Evolutionary conservation across 2,797 vertebrate species (phyloP), one percentile per base, ranked within the genome.

Genomic region (Mormyrus proboscirostris): DNA sequence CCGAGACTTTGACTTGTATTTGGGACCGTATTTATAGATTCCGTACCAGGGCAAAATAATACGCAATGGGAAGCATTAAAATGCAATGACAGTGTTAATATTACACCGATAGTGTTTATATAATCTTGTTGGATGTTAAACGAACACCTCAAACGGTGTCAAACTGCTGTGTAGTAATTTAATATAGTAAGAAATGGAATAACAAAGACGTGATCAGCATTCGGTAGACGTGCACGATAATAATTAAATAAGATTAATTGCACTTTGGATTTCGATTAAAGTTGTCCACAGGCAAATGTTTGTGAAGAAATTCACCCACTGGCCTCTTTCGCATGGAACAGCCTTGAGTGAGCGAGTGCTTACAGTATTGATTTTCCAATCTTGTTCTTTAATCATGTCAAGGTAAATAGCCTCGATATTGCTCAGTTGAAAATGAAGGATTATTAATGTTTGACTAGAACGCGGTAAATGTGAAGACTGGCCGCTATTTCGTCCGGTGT

Each of bases 401-500:
- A 90, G 89, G 79, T 90, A 84, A 94, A 93, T 90, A 92, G 19
- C 89, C 90, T 90, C 89, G 90, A 92, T 93, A 91, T 92, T 91
- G 89, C 90, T 89, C 90, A 89, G 89, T 53, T 94, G 84, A 82
- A 93, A 94, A 94, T 89, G 85, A 90, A 49, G 91, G 92, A 91
- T 92, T 92, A 95, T 95, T 93, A 95, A 95, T 95, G 94, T 95
- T 92, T 95, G 95, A 96, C 95, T 92, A 89, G 88, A 44, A 83
- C 41, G n/a, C 14, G 73, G 4, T 29, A 25, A 86, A 55, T 51
- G 53, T 25, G 51, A 49, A 87, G 84, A 89, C 85, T 79, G 62
- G 29, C 82, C 29, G 55, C 47, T 53, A 59, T 86, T 69, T 59
- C 84, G 25, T 2, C 19, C 8, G 19, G 47, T n/a, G 8, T 85